Evolutionary conservation across 2,113 vertebrate species (phyloP).

Genomic region (Gracilinanus agilis): DNA sequence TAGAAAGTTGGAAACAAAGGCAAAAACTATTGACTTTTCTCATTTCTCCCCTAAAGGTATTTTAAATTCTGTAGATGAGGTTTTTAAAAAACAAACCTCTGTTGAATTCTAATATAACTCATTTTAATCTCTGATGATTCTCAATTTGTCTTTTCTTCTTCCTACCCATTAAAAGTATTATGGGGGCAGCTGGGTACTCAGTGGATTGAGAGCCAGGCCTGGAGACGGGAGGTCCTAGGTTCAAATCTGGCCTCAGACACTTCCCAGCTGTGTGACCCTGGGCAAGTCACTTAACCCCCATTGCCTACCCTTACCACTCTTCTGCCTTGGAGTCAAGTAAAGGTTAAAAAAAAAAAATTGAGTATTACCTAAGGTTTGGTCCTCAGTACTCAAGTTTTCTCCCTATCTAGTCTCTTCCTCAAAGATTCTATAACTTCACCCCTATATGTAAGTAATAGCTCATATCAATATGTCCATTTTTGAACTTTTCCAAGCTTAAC

Average conservation of each 20-base stretch:
- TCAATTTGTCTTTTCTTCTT: slow-evolving; percentile 10
- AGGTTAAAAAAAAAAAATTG: too few species aligned
- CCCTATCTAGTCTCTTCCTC: background rate
- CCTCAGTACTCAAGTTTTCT: background rate
- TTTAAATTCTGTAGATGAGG: slow-evolving; percentile 34
- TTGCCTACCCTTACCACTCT: too few species aligned
- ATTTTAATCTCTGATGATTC: background rate
- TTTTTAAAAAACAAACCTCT: background rate
- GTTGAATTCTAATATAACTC: background rate
- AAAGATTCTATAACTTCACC: background rate
- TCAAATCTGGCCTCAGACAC: too few species aligned
- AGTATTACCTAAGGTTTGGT: background rate
- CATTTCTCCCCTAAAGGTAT: slow-evolving; percentile 31
- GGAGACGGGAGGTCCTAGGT: too few species aligned
- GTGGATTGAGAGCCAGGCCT: too few species aligned
- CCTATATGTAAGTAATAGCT: background rate
- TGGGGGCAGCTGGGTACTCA: too few species aligned
- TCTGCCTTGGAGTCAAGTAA: too few species aligned
- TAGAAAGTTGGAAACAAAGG: background rate
- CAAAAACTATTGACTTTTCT: slow-evolving; percentile 26
- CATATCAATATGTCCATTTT: background rate
- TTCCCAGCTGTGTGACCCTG: too few species aligned
- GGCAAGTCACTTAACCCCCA: too few species aligned
- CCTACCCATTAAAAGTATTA: background rate
- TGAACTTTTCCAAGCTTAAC: background rate